phyloP scores from a whole-genome alignment of 2,888 invertebrate genomes.

The Empis stercorea region DNA sequence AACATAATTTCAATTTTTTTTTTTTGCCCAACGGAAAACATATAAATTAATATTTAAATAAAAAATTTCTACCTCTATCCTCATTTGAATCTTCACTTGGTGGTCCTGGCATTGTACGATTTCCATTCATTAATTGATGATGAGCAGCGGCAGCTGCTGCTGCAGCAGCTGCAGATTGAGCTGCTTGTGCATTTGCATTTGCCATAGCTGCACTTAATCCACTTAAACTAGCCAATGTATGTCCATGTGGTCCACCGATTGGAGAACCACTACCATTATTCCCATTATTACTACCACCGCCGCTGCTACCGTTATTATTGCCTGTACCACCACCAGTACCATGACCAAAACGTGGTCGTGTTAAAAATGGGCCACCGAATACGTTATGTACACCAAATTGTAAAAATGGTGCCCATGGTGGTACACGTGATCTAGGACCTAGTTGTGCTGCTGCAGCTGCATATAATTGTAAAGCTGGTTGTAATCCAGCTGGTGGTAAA shows the following conservation, averaged over 20 bases:
- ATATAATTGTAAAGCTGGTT: conserved; percentile 56
- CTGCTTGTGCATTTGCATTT: conserved; percentile 29
- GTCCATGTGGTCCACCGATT: conserved; percentile 20
- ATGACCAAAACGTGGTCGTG: conserved; percentile 28
- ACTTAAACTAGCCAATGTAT: conserved; percentile 17
- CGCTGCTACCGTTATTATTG: conserved; percentile 9
- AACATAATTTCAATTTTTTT: too few relatives aligned
- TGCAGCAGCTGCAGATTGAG: conserved; percentile 12
- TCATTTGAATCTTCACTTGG: conserved; percentile 45
- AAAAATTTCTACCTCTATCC: conserved; percentile 40
- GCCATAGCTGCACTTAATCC: conserved; percentile 16
- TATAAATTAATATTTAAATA: too few relatives aligned
- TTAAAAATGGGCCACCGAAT: conserved; percentile 26
- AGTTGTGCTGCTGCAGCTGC: conserved; percentile 51
- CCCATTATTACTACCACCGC: conserved; percentile 10
- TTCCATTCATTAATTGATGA: conserved; percentile 14
- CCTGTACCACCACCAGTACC: background rate
- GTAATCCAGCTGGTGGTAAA: conserved; percentile 41
- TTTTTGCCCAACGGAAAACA: too few relatives aligned
- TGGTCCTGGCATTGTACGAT: conserved; percentile 34
- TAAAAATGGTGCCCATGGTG: conserved; percentile 48
- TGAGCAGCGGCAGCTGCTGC: conserved; percentile 30
- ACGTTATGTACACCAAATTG: conserved; percentile 37
- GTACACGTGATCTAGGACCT: conserved; percentile 38
- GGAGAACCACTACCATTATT: conserved; percentile 8